Conservation (phyloP, 2,888 invertebrate genomes). For the Camptogramma bilineatum region DNA sequence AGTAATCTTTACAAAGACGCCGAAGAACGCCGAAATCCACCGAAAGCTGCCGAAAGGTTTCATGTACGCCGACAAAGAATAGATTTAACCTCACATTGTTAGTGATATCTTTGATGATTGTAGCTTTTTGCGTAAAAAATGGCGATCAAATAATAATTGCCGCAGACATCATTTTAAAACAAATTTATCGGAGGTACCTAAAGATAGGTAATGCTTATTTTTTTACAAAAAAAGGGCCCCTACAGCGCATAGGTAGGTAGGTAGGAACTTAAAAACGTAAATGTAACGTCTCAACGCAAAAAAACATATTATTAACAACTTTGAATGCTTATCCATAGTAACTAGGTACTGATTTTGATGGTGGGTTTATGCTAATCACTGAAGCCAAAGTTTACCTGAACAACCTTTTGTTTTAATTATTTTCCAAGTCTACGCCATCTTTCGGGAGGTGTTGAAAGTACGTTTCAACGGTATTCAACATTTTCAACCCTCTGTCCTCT, state of each 20-base stretch:
- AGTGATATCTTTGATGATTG: conserved; percentile 51
- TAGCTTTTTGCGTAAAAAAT: conserved; percentile 13
- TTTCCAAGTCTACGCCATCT: conserved; percentile 57
- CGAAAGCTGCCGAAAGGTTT: conserved; percentile 43
- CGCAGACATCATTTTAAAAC: neutral
- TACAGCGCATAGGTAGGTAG: no score
- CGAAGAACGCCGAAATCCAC: conserved; percentile 48
- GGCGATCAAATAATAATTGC: neutral
- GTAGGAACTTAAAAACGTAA: no score
- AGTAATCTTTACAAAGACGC: conserved; percentile 54
- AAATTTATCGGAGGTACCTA: neutral
- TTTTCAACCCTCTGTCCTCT: conserved; percentile 40
- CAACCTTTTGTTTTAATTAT: neutral
- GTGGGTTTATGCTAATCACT: no score
- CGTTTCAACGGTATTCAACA: conserved; percentile 2
- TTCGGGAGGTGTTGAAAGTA: conserved; percentile 53
- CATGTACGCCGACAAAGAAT: conserved; percentile 45
- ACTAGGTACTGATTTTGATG: no score
- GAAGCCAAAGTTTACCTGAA: no score
- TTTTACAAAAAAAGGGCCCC: no score
- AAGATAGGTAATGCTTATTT: neutral
- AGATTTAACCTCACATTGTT: conserved; percentile 47
- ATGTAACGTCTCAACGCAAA: no score
- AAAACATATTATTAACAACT: no score
- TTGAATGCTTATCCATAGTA: no score